Conservation (phyloP, 2,888 invertebrate genomes). For the Dicycla oo region DNA sequence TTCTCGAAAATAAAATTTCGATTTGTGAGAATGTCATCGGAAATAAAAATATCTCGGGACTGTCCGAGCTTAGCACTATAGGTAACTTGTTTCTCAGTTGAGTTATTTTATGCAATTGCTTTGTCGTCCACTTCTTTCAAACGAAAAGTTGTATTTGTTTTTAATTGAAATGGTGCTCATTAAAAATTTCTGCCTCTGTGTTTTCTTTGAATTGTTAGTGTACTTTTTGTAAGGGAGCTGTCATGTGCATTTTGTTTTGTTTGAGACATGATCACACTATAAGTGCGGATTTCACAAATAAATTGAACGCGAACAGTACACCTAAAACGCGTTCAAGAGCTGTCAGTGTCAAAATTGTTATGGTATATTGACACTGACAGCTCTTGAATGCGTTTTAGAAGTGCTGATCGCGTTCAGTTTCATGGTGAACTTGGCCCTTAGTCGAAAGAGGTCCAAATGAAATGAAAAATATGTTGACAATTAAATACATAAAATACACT, state of each 20-base stretch:
- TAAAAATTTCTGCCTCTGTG: neutral
- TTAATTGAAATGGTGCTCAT: neutral
- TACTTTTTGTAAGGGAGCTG: neutral
- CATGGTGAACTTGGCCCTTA: too few species aligned
- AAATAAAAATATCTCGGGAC: slow-evolving; percentile 36
- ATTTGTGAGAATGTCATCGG: slow-evolving; percentile 49
- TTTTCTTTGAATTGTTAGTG: neutral
- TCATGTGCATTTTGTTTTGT: neutral
- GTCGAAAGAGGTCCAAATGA: neutral
- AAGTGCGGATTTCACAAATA: too few species aligned
- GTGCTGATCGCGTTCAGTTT: too few species aligned
- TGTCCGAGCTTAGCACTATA: slow-evolving; percentile 14
- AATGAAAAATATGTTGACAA: neutral
- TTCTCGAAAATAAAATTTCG: slow-evolving; percentile 48
- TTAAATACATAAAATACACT: neutral
- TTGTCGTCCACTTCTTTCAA: neutral
- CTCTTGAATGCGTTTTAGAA: too few species aligned
- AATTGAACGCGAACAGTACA: too few species aligned
- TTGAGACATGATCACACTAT: neutral
- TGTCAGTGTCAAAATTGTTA: too few species aligned
- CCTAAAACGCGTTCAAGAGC: too few species aligned
- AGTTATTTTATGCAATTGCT: slow-evolving; percentile 12
- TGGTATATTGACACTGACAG: too few species aligned
- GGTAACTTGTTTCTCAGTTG: neutral
- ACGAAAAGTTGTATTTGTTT: neutral